Conservation (phyloP, 2,113 vertebrate genomes). For the Heterocephalus glaber region DNA sequence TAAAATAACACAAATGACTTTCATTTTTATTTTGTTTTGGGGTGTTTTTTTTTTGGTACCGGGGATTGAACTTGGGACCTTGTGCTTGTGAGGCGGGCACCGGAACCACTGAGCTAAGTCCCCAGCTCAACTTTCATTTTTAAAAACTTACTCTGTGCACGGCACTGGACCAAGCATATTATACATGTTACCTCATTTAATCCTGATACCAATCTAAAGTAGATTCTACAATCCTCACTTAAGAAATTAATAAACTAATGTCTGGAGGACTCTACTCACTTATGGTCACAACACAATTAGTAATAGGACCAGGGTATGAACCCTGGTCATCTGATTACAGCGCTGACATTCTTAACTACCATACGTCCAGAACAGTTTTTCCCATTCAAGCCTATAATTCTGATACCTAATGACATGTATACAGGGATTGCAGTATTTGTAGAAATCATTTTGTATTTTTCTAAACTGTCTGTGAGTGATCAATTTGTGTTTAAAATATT, state of each 20-base stretch:
- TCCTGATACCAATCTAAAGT: not conserved
- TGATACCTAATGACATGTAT: not conserved
- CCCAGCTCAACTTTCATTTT: not conserved
- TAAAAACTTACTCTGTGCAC: not conserved
- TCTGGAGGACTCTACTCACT: not conserved
- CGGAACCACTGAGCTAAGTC: no score
- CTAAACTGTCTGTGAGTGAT: conserved; percentile 1
- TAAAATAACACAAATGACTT: not conserved
- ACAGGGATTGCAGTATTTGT: not conserved
- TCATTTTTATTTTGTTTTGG: no score
- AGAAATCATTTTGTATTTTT: not conserved
- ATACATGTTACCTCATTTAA: not conserved
- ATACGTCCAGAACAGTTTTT: not conserved
- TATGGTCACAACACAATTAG: not conserved
- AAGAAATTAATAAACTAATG: not conserved
- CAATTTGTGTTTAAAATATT: conserved; percentile 56
- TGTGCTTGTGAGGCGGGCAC: no score
- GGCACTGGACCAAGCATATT: not conserved
- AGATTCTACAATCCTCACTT: not conserved
- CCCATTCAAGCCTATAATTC: not conserved
- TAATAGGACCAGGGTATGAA: not conserved
- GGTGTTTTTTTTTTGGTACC: no score
- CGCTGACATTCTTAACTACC: not conserved
- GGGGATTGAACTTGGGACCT: no score
- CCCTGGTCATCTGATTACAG: not conserved